These are phyloP conservation scores for Sebastes goodei DNA, from an alignment of 2,797 vertebrate genomes.

Conservation along the genomic window DNA sequence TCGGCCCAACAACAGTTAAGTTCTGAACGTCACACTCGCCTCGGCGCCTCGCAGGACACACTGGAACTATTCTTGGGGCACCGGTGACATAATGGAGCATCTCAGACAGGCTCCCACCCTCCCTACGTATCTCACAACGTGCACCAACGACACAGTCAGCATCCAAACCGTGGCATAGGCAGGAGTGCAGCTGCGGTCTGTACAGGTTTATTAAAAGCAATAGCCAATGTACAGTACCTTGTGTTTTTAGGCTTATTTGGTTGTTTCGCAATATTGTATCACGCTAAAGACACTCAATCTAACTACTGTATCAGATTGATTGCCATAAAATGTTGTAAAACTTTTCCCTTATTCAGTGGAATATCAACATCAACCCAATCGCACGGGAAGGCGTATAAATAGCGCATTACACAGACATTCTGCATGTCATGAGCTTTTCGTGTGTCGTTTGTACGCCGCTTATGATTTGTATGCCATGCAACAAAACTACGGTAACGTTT, in stretches of 20 bases:
- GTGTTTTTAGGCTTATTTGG: neutral
- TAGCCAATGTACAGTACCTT: neutral
- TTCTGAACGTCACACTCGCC: slow-evolving; percentile 75
- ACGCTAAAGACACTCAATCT: neutral
- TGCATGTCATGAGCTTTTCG: too few species aligned
- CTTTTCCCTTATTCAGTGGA: neutral
- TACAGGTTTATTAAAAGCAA: neutral
- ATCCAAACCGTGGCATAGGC: slow-evolving; percentile 27
- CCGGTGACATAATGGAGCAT: slow-evolving; percentile 78
- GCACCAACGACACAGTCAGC: slow-evolving; percentile 43
- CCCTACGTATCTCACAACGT: slow-evolving; percentile 11
- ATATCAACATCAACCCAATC: neutral
- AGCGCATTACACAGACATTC: too few species aligned
- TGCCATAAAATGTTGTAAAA: neutral
- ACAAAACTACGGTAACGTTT: too few species aligned
- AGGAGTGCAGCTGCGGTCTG: slow-evolving; percentile 44
- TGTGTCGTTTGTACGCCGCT: fast-evolving
- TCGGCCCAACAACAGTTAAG: slow-evolving; percentile 71
- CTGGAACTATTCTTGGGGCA: slow-evolving; percentile 78
- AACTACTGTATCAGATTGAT: neutral
- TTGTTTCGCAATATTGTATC: neutral
- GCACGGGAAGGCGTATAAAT: fast-evolving
- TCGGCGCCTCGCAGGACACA: slow-evolving; percentile 70
- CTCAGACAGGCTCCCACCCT: slow-evolving; percentile 57
- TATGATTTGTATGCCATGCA: too few species aligned